Percentiles rank a stretch among this genome's conserved stretches.
Conservation (phyloP, 2,888 invertebrate genomes). For the Folsomia candida region DNA sequence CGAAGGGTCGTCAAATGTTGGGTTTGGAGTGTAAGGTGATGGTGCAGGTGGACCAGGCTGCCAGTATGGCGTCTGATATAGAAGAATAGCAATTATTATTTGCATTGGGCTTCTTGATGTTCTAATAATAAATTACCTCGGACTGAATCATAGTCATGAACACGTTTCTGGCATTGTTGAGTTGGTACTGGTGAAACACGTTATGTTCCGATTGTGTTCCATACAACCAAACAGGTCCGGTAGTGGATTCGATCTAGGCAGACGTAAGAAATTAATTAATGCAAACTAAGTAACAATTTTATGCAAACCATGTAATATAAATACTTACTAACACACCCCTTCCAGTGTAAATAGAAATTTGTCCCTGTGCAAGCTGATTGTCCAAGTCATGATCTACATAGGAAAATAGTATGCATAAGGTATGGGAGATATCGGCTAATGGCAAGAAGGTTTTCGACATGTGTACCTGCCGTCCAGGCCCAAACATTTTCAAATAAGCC, state of each 20-base stretch:
- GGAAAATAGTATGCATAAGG: background rate
- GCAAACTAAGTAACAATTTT: too few species aligned
- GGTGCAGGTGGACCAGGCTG: conserved; percentile 45
- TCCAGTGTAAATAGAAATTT: conserved; percentile 43
- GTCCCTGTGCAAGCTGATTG: conserved; percentile 39
- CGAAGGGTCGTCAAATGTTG: conserved; percentile 32
- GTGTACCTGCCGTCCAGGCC: conserved; percentile 48
- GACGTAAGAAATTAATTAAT: background rate
- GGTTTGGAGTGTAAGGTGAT: conserved; percentile 34
- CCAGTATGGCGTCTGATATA: conserved; percentile 40
- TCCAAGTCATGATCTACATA: conserved; percentile 35
- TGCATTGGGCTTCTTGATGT: background rate
- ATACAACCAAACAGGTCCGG: conserved; percentile 47
- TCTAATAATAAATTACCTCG: too few species aligned
- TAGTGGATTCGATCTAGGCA: conserved; percentile 28
- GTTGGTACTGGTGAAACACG: conserved; percentile 44
- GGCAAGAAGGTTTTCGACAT: conserved; percentile 14
- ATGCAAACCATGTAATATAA: too few species aligned
- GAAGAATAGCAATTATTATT: background rate
- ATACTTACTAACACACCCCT: conserved; percentile 39
- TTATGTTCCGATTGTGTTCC: conserved; percentile 48
- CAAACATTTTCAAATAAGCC: conserved; percentile 41
- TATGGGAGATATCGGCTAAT: background rate
- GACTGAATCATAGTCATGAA: conserved; percentile 48
- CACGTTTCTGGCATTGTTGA: conserved; percentile 38